A percentile compares a stretch with the other conserved stretches of the same genome.
These are phyloP conservation scores for Chaenocephalus aceratus DNA, from an alignment of 2,113 vertebrate genomes.

Conservation along the genomic window DNA sequence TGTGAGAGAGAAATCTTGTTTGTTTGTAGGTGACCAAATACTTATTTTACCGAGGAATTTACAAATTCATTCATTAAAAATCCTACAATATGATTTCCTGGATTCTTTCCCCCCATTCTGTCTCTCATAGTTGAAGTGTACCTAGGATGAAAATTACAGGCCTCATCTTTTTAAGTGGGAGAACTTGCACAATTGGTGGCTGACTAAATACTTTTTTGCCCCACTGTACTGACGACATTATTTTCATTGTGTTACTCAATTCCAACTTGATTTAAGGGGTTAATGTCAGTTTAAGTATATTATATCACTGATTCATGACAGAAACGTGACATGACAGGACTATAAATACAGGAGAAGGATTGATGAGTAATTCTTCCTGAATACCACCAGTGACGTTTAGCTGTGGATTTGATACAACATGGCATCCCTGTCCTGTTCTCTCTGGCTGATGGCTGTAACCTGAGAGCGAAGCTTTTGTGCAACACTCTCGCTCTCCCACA, in stretches of 20 bases:
- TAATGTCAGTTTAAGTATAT: background rate
- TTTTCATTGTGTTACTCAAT: background rate
- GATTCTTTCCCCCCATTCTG: too few relatives aligned
- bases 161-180: too few relatives aligned
- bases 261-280: background rate
- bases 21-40: too few relatives aligned
- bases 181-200: too few relatives aligned
- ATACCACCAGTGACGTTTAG: background rate
- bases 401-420: background rate
- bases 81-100: too few relatives aligned
- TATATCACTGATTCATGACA: background rate
- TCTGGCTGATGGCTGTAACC: constrained; percentile 16
- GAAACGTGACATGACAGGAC: background rate
- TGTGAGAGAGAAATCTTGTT: too few relatives aligned
- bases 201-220: too few relatives aligned
- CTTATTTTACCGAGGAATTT: too few relatives aligned
- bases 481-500: constrained; percentile 44
- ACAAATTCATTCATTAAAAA: too few relatives aligned
- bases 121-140: too few relatives aligned
- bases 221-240: background rate
- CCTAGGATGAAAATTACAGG: too few relatives aligned
- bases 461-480: constrained; percentile 35
- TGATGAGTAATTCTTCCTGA: background rate
- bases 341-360: background rate
- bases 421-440: background rate